Base-by-base conservation (phyloP, 2,888 invertebrate genomes). In the Athetis lepigone region DNA sequence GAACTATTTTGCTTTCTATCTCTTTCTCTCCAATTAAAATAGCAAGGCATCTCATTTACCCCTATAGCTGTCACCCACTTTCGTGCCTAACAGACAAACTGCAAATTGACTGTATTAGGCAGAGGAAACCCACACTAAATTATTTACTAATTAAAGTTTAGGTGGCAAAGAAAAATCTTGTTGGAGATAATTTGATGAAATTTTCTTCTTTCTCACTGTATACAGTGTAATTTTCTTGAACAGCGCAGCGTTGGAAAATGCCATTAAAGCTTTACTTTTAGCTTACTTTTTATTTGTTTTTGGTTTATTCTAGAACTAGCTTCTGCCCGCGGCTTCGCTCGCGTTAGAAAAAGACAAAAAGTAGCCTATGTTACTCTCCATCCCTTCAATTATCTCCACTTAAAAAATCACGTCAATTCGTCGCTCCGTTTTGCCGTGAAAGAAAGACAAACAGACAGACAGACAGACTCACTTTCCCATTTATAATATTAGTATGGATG, bases 91-190 rank as follows among this genome's bases (percentile, higher is more conserved):
- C 27, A 45, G 54, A 61, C 45, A 52, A 68, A 57, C 52, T 61
- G 56, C 49, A 69, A 74, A 71, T 59, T 68, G 21, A 46, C 37
- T 51, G 19, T 21, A 46, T 43, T 21, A 33, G 16, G 16, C 45
- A 51, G 47, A 69, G 16, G 6, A 39, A 54, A 29, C 13, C 25
- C 27, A 4, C 8, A 52, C 60, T 58, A 45, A 68, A 61, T 72
- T 66, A 77, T 60, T 61, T 49, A 57, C 64, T 75, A 78, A 78
- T 78, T 76, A 78, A 49, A 67, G 62, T 18, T 33, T 49, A 63
- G 55, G 43, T 52, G 18, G 42, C 23, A 50, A 67, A 62, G 60
- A 65, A 39, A 63, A 63, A 54, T 54, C 55, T 2, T 2, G n/a
- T 27, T 43, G 50, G 16, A 65, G 58, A 62, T 39, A 70, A 55